Percentiles rank a stretch among this genome's conserved stretches.
These are phyloP conservation scores for Aleadryas rufinucha DNA, from an alignment of 2,113 vertebrate species.

Conservation along the genomic window DNA sequence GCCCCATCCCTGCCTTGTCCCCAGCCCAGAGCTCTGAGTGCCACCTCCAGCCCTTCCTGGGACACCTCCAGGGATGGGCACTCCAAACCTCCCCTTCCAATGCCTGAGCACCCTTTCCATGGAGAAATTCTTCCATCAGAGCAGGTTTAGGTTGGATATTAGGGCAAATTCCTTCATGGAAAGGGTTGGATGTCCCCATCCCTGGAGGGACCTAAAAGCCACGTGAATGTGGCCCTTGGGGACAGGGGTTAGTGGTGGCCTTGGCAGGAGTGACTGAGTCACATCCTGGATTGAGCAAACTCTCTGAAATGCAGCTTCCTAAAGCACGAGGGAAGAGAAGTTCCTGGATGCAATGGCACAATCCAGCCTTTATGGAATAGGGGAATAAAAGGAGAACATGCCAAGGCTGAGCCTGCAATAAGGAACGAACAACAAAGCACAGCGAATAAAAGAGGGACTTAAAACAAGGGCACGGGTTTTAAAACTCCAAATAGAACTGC, in stretches of 20 bases:
- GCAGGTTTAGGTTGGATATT: background rate
- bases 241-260: background rate
- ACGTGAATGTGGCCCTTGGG: background rate
- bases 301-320: background rate
- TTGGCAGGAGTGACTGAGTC: background rate
- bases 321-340: accelerated
- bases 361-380: background rate
- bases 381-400: background rate
- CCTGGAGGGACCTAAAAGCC: background rate
- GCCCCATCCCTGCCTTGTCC: accelerated
- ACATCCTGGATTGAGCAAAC: accelerated
- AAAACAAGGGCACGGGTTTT: background rate
- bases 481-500: background rate
- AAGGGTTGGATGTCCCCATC: background rate
- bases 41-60: accelerated
- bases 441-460: background rate
- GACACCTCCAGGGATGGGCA: background rate
- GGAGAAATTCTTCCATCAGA: background rate
- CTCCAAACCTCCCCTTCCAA: background rate
- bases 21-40: background rate
- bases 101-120: accelerated
- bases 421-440: background rate
- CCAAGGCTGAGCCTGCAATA: background rate
- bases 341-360: background rate
- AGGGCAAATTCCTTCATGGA: background rate